Base-by-base conservation (phyloP, 2,888 invertebrate species). In the Caenorhabditis plicata region DNA sequence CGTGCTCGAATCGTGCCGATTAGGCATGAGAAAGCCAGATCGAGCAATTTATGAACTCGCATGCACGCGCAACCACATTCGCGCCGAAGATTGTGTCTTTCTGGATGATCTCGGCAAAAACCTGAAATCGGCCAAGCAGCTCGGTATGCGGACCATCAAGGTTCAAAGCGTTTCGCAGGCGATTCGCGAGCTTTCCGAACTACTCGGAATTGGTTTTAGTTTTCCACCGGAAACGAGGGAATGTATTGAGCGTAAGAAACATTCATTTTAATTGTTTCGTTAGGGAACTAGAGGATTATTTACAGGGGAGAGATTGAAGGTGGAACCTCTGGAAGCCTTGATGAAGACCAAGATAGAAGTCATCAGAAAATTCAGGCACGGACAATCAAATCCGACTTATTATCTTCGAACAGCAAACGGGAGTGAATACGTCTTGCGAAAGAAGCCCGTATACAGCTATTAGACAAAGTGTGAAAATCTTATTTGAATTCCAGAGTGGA, bases 301-400 rank as follows among this genome's bases (percentile, higher is more conserved):
- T 40, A 32, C 33, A 66, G 66, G 67, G 57, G 68, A 68, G 47
- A 27, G 52, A 19, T 48, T 68, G 3, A 50, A 57, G n/a, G 22
- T 58, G n/a, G 50, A 55, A 22, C 58, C 46, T 27, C 27, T 68
- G 7, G 52, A 25, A 23, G 31, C 51, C 3, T 32, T 68, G 15
- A 46, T 68, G 15, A 41, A 27, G 17, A 23, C 26, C 8, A 32
- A 51, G 11, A 56, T 48, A 25, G 36, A 46, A 1, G 15, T 40
- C 1, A 50, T 66, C 38, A 44, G 66, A n/a, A 72, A 69, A 53
- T 77, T 77, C 52, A 56, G 64, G 20, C 83, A 83, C 63, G 84
- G 84, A 13, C 83, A 84, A 72, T 83, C 83, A 5, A 84, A 84
- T 60, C 83, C 83, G 5, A 84, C 84, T 2, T 84, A 83, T 63